Evolutionary conservation across 2,888 invertebrate genomes (phyloP).

Genomic region (Tenthredo scrophulariae): DNA sequence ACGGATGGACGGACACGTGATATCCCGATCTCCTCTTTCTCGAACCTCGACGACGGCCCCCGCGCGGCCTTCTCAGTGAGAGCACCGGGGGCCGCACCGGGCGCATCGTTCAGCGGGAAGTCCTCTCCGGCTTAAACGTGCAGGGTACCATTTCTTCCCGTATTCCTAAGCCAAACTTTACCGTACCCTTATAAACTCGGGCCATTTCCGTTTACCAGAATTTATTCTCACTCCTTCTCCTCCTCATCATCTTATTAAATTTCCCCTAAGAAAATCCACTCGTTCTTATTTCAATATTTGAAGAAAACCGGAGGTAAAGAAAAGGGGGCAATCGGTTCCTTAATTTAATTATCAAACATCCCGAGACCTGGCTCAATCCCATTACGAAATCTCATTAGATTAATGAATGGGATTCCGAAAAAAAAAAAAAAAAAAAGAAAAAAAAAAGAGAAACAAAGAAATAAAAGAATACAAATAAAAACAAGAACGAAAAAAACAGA

Average conservation of each 20-base stretch:
- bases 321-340: constrained; percentile 11
- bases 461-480: background rate
- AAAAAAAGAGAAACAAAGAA: no score
- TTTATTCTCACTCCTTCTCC: background rate
- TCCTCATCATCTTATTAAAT: background rate
- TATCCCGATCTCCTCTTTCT: constrained; percentile 61
- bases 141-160: background rate
- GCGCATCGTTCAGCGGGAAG: constrained; percentile 49
- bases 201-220: background rate
- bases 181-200: background rate
- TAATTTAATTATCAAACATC: background rate
- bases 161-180: background rate
- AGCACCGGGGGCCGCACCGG: constrained; percentile 37
- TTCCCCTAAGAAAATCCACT: background rate
- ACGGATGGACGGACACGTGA: constrained; percentile 60
- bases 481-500: background rate
- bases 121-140: constrained; percentile 10
- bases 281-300: constrained; percentile 29
- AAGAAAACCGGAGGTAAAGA: background rate
- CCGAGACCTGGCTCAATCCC: background rate
- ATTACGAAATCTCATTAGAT: background rate
- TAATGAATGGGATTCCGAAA: background rate
- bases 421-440: background rate
- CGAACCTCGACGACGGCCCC: constrained; percentile 57
- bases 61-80: constrained; percentile 50